phyloP scores from a whole-genome alignment of 1,140 invertebrate species.

The Scaptomyza graminum region DNA sequence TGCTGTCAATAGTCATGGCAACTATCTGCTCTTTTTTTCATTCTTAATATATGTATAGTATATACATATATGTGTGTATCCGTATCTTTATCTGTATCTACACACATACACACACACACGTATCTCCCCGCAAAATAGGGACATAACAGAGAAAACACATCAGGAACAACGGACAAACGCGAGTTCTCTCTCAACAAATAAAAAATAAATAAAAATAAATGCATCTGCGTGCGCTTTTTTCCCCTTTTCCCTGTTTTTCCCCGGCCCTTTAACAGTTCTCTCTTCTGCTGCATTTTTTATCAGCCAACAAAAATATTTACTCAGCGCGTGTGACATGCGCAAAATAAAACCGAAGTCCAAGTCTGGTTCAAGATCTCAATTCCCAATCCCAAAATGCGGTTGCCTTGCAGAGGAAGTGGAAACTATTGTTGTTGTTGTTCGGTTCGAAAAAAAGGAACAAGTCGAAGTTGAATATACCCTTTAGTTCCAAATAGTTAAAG shows the following conservation, averaged over 20 bases:
- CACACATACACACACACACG: conserved; percentile 11
- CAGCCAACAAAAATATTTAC: conserved; percentile 71
- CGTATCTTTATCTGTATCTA: conserved; percentile 30
- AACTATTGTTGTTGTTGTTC: conserved; percentile 1
- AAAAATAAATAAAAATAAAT: conserved; percentile 34
- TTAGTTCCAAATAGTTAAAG: too few species aligned
- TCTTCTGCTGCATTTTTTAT: conserved; percentile 57
- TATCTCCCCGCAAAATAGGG: conserved; percentile 24
- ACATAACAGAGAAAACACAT: conserved; percentile 23
- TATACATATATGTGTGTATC: conserved; percentile 14
- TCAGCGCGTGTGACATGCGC: conserved; percentile 40
- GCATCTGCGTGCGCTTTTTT: conserved; percentile 65
- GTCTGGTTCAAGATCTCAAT: conserved; percentile 6
- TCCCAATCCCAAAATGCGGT: conserved; percentile 1
- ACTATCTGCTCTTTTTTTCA: conserved; percentile 52
- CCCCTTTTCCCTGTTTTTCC: neutral
- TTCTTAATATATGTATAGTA: conserved; percentile 10
- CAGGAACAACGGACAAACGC: conserved; percentile 35
- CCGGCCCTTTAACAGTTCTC: neutral
- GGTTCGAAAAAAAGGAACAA: too few species aligned
- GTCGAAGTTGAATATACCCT: neutral
- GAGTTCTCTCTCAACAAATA: conserved; percentile 21
- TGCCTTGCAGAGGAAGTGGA: conserved; percentile 32
- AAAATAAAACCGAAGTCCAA: conserved; percentile 18
- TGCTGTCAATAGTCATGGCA: conserved; percentile 60